Percentiles rank a stretch among this genome's conserved stretches.
Conservation (phyloP, 2,888 invertebrate genomes). For the Metalampra italica region DNA sequence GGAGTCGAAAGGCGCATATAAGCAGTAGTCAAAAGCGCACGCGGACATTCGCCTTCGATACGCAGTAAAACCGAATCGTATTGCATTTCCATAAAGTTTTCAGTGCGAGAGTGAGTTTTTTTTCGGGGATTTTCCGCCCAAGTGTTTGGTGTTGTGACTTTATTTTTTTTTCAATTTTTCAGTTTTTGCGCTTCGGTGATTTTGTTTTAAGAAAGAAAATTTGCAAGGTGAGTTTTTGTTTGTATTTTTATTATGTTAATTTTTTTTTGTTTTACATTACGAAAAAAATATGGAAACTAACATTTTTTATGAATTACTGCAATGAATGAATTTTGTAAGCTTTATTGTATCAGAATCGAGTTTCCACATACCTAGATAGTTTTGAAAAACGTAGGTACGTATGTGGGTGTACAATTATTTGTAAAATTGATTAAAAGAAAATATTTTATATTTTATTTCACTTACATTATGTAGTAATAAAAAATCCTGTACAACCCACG, state of each 20-base stretch:
- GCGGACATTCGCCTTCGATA: slow-evolving; percentile 45
- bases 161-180: slow-evolving; percentile 21
- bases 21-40: slow-evolving; percentile 51
- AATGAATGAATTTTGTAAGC: too few relatives aligned
- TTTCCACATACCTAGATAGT: too few relatives aligned
- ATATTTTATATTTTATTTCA: too few relatives aligned
- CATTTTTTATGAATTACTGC: too few relatives aligned
- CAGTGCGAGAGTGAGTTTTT: slow-evolving; percentile 14
- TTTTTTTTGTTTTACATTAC: background rate
- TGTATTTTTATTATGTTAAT: slow-evolving; percentile 4
- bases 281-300: too few relatives aligned
- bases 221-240: slow-evolving; percentile 30
- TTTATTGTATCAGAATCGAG: too few relatives aligned
- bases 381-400: too few relatives aligned
- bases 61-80: slow-evolving; percentile 22
- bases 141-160: slow-evolving; percentile 29
- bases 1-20: slow-evolving; percentile 45
- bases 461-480: too few relatives aligned
- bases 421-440: too few relatives aligned
- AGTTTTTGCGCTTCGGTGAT: slow-evolving; percentile 27
- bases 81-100: slow-evolving; percentile 17
- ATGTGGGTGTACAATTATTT: too few relatives aligned
- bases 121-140: slow-evolving; percentile 11
- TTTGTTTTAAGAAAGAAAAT: slow-evolving; percentile 8
- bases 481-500: too few relatives aligned